Conservation (phyloP, 1,140 invertebrate species). For the Holotrichia oblita region DNA sequence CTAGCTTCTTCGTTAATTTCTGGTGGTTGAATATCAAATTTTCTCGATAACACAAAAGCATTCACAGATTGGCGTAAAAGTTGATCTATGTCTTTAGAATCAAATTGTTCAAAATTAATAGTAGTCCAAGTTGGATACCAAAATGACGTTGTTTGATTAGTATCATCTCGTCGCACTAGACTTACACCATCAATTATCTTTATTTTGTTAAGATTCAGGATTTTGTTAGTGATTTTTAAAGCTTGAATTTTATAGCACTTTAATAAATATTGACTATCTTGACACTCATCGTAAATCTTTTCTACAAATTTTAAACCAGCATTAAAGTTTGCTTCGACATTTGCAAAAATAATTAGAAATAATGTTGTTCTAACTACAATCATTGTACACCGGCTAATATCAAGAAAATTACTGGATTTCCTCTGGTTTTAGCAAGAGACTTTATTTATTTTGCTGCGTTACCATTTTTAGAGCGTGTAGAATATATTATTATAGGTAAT, state of each 20-base stretch:
- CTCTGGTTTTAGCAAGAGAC: not conserved
- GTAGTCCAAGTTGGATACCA: not conserved
- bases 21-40: slow-evolving; percentile 67
- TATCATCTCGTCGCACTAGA: slow-evolving; percentile 59
- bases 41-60: slow-evolving; percentile 69
- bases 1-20: slow-evolving; percentile 66
- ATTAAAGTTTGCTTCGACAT: not conserved
- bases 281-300: slow-evolving; percentile 70
- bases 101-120: slow-evolving; percentile 59
- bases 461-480: slow-evolving; percentile 34
- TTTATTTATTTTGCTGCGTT: not conserved
- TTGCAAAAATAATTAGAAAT: slow-evolving; percentile 14
- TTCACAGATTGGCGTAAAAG: slow-evolving; percentile 67
- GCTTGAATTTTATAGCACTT: slow-evolving; percentile 76
- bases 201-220: slow-evolving; percentile 69
- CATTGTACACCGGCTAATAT: not conserved
- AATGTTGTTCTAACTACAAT: slow-evolving; percentile 32
- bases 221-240: slow-evolving; percentile 70
- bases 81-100: slow-evolving; percentile 64
- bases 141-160: slow-evolving; percentile 39
- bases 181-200: slow-evolving; percentile 70
- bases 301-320: slow-evolving; percentile 57
- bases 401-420: slow-evolving; percentile 12
- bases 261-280: slow-evolving; percentile 67
- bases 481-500: not conserved